These are phyloP conservation scores for Agrochola litura DNA, from an alignment of 2,888 invertebrate species.

Conservation along the genomic window DNA sequence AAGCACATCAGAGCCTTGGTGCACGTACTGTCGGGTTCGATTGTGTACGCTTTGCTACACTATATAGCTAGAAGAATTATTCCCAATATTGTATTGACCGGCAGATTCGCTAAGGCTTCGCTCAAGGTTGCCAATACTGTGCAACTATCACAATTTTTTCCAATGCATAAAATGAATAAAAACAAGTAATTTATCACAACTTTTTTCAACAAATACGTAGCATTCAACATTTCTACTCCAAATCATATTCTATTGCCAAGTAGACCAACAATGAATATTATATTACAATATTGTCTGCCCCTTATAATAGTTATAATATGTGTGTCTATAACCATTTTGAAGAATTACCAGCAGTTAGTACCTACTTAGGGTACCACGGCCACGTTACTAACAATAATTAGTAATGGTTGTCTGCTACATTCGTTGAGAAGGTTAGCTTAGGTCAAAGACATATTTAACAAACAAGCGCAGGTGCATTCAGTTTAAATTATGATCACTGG, in stretches of 20 bases:
- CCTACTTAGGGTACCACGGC: not conserved
- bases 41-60: not conserved
- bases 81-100: constrained; percentile 11
- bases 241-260: not conserved
- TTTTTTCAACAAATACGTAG: constrained; percentile 2
- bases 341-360: not conserved
- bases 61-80: not conserved
- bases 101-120: constrained; percentile 33
- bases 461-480: constrained; percentile 16
- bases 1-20: not conserved
- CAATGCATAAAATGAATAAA: constrained; percentile 28
- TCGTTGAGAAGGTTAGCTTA: not conserved
- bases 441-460: constrained; percentile 30
- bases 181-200: constrained; percentile 6
- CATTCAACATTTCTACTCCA: constrained; percentile 20
- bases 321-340: constrained; percentile 9
- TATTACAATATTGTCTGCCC: constrained; percentile 14
- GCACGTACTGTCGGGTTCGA: not conserved
- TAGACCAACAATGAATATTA: not conserved
- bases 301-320: not conserved
- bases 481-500: not conserved
- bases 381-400: not conserved
- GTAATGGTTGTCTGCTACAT: not conserved
- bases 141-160: constrained; percentile 28
- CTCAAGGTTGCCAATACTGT: constrained; percentile 31